Evolutionary conservation across 2,797 vertebrate genomes (phyloP), one percentile per base, ranked within the genome.

Genomic region (Stomatorhinus walkeri): DNA sequence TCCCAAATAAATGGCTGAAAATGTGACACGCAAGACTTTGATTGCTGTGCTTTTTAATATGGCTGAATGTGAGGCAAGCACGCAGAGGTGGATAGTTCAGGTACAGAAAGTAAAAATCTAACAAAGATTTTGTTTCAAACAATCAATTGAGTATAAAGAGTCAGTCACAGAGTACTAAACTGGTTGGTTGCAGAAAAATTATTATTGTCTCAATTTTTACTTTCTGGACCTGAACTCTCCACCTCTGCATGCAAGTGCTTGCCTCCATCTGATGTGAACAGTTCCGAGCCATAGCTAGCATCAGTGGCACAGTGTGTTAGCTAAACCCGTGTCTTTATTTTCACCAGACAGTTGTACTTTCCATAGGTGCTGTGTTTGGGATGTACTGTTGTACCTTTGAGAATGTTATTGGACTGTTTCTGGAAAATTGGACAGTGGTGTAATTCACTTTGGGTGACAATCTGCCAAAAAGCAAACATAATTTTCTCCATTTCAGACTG

Each of bases 401-500:
- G 28, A 3, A 76, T 76, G 32, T 72, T 72, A 72, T 72, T 72
- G 28, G 3, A 14, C 28, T 64, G 22, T 10, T 81, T 81, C 36
- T 16, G 32, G 32, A 46, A 59, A 59, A 59, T 9, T 87, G 40
- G 9, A 32, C 10, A 87, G n/a, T 46, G 9, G 86, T 43, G 32
- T 64, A 87, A 36, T 59, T 56, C 32, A 56, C 85, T 12, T 59
- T 87, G 52, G 49, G 22, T 24, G 22, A 85, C 7, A 85, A 24
- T 51, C 83, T 85, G 24, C 48, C 49, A 85, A 85, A 49, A 52
- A 85, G 24, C 14, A 32, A 28, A 52, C 49, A 52, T 87, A 48
- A 48, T 79, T 89, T 24, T 90, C 88, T 72, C 36, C 12, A 28
- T 76, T 81, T 87, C 95, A 99, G 98, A 99, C 90, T 99, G 98